Base-by-base conservation (phyloP, 2,113 vertebrate species). In the Origma solitaria region DNA sequence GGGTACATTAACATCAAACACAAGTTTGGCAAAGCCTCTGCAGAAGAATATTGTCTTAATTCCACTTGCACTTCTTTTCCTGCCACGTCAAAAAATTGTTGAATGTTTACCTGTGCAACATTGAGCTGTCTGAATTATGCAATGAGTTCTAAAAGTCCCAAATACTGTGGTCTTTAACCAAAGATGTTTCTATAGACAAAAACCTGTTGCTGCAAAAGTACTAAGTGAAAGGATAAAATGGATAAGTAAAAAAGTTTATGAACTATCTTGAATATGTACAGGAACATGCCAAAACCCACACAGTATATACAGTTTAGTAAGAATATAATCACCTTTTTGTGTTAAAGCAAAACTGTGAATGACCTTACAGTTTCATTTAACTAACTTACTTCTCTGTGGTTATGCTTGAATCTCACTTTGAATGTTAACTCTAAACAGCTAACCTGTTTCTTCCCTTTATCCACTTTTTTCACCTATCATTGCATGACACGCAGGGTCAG, bases 401-500 rank as follows among this genome's bases (percentile, higher is more conserved):
- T 98, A 96, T 98, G 98, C 98, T 98, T 98, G 97, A 94, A 94
- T 98, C 97, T 98, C 98, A 98, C 97, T 98, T 97, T 96, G 97
- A 98, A 98, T 98, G 98, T 98, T 98, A 98, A 98, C 98, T 98
- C 98, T 98, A 98, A 98, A 98, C 97, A 58, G 98, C 98, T 98
- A 98, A 98, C 98, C 97, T 98, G 98, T 98, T 98, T 98, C 98
- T 98, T 98, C 98, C 98, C 97, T 98, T 98, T 98, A 98, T 98
- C 97, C 98, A 98, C 97, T 98, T 98, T 97, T 98, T 97, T 97
- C 98, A 98, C 97, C 97, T 97, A 95, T 97, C 98, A 98, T 98
- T 98, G 98, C 98, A 98, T 99, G 99, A 97, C 98, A 98, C 75
- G 96, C 98, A 99, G 99, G 99, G 98, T 99, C 99, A 99, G 99